Evolutionary conservation across 2,113 vertebrate genomes (phyloP).

Genomic region (Ptilorrhoa leucosticta): DNA sequence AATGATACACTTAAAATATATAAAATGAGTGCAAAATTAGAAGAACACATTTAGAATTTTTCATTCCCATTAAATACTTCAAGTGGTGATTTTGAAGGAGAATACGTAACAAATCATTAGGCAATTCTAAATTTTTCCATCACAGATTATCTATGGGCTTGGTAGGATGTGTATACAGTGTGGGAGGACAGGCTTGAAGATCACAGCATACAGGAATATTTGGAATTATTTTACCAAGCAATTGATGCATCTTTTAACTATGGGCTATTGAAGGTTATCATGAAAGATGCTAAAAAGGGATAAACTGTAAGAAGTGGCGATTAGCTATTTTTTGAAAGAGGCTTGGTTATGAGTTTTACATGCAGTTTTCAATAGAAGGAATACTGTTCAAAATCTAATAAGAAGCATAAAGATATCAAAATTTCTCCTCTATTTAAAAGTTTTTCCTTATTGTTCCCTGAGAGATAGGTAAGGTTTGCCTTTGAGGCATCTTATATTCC

Average conservation of each 20-base stretch:
- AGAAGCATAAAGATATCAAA: not conserved
- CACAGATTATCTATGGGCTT: not conserved
- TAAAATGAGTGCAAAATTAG: not conserved
- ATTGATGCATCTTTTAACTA: not conserved
- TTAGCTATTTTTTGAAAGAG: not conserved
- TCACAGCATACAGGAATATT: not conserved
- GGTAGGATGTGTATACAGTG: not conserved
- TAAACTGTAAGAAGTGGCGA: not conserved
- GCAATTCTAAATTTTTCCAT: not conserved
- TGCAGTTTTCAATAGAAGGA: not conserved
- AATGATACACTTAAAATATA: not conserved
- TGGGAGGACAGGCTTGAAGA: not conserved
- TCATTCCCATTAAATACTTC: not conserved
- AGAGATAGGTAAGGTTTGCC: slow-evolving; percentile 73
- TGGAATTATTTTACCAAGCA: not conserved
- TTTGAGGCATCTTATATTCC: slow-evolving; percentile 81
- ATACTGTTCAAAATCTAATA: not conserved
- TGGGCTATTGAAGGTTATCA: not conserved
- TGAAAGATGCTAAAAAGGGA: not conserved
- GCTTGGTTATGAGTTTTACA: not conserved
- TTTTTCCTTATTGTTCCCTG: slow-evolving; percentile 43
- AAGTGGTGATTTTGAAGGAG: not conserved
- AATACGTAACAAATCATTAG: not conserved
- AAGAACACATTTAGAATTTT: not conserved
- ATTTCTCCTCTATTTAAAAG: not conserved